Base-by-base conservation (phyloP, 2,888 invertebrate genomes). In the Acrobasis suavella region DNA sequence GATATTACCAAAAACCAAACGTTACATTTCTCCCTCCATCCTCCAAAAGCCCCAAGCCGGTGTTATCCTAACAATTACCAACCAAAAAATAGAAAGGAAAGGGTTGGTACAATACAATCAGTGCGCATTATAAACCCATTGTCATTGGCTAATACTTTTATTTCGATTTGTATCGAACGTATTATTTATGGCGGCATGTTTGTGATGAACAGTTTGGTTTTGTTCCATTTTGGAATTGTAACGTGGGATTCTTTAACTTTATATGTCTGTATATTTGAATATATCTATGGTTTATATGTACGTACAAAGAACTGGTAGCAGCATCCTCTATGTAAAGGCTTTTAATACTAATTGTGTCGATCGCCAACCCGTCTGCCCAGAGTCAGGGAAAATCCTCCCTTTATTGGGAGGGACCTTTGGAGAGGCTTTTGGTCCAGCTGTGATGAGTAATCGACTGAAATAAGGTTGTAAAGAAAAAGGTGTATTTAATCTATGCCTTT, bases 11-110 rank as follows among this genome's bases (percentile, higher is more conserved):
- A 42, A 12, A n/a, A n/a, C 14, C 14, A 14, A 46, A 14, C 14
- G 6, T 12, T 1, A 46, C 0, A n/a, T 32, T n/a, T 49, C 2
- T 49, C 58, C 58, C 50, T 22, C 16, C 9, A 5, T 50, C 14
- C 39, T 46, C 46, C 56, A 15, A 9, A 54, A 50, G 60, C 66
- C 67, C 66, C 64, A 64, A 61, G 62, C 66, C 49, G 55, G 67
- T 75, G 78, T 80, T 77, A 77, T 77, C 75, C 76, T 73, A 68
- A 81, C 78, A 80, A 81, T 82, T 78, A 81, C 74, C 67, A 70
- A 42, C 67, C 60, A 62, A 67, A 76, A 76, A 77, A 74, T 72
- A 70, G 62, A 66, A 78, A 70, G 60, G 66, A 78, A 80, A 77
- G 80, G 81, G 78, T 78, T 76, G 66, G 66, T 65, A 65, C 72